Percentiles rank a stretch among this genome's conserved stretches.
phyloP scores from a whole-genome alignment of 1,140 invertebrate genomes.

The Drosophila albomicans region DNA sequence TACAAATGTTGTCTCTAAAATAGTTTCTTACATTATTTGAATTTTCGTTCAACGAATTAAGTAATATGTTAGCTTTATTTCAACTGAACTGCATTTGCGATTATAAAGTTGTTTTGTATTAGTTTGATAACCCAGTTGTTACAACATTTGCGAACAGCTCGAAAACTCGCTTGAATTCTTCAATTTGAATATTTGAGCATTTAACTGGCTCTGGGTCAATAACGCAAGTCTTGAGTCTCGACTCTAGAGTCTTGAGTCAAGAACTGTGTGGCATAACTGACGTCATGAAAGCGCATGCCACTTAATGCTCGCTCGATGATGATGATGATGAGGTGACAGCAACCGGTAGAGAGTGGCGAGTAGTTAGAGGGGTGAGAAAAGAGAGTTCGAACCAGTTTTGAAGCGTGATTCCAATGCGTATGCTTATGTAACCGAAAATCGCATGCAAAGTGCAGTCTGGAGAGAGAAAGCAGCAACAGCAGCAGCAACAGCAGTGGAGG shows the following conservation, averaged over 20 bases:
- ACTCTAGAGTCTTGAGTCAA: conserved; percentile 4
- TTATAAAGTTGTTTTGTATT: no score
- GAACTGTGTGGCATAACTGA: conserved; percentile 28
- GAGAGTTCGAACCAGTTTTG: conserved; percentile 26
- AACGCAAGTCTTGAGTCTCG: conserved; percentile 23
- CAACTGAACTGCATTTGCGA: no score
- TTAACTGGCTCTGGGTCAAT: conserved; percentile 46
- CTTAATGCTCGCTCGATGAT: neutral
- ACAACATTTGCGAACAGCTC: neutral
- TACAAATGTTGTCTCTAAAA: no score
- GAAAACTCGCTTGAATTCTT: neutral
- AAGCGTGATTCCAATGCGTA: neutral
- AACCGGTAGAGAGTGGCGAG: neutral
- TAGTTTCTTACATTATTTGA: no score
- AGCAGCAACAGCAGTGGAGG: neutral
- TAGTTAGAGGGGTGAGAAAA: neutral
- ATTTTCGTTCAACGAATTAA: no score
- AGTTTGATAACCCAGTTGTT: no score
- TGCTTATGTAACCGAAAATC: conserved; percentile 42
- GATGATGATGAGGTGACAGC: neutral
- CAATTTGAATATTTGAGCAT: neutral
- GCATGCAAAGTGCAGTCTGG: conserved; percentile 24
- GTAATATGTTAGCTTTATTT: no score
- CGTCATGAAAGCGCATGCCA: conserved; percentile 27
- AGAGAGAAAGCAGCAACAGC: conserved; percentile 1